These are phyloP conservation scores for Drosophila suzukii DNA, from an alignment of 1,140 invertebrate genomes.

Conservation along the genomic window DNA sequence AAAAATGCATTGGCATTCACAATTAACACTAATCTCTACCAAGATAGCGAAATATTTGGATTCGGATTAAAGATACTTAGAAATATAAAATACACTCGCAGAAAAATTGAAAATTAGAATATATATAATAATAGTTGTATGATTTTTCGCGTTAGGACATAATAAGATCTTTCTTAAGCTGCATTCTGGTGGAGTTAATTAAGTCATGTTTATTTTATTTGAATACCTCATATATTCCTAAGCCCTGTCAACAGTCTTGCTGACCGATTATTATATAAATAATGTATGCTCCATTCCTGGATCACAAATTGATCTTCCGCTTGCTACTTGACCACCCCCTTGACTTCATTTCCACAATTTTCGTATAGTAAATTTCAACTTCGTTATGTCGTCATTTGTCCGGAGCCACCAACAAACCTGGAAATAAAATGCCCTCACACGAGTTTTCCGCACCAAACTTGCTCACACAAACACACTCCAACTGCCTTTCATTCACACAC, in stretches of 20 bases:
- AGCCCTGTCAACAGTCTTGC: neutral
- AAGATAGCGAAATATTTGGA: too few species aligned
- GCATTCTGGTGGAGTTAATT: too few species aligned
- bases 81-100: neutral
- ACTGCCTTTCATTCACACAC: constrained; percentile 44
- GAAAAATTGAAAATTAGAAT: too few species aligned
- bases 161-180: too few species aligned
- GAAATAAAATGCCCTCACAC: constrained; percentile 64
- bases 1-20: neutral
- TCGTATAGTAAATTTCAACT: constrained; percentile 37
- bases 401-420: constrained; percentile 41
- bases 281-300: constrained; percentile 5
- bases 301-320: constrained; percentile 41
- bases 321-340: constrained; percentile 15
- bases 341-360: constrained; percentile 5
- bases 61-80: neutral
- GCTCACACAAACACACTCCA: constrained; percentile 25
- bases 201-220: too few species aligned
- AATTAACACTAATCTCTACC: neutral
- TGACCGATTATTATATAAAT: constrained; percentile 6
- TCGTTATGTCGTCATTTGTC: constrained; percentile 43
- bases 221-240: neutral
- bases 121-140: too few species aligned
- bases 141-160: too few species aligned
- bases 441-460: constrained; percentile 24